Percentiles rank a stretch among this genome's conserved stretches.
phyloP scores from a whole-genome alignment of 1,140 invertebrate species.

The Brachionus paranguensis region DNA sequence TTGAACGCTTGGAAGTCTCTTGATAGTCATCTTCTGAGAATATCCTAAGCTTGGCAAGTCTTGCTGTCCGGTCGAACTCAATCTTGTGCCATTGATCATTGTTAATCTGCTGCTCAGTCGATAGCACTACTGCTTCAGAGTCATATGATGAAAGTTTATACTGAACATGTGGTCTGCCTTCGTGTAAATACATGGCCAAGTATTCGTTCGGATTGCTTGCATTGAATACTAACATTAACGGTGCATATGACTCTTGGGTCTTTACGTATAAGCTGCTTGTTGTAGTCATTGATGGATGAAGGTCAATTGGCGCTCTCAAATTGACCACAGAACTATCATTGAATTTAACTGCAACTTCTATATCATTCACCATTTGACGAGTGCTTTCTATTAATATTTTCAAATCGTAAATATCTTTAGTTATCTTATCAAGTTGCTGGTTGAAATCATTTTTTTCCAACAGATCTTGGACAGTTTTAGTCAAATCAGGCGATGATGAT shows the following conservation, averaged over 20 bases:
- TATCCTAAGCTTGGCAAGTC: neutral
- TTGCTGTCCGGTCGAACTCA: slow-evolving; percentile 6
- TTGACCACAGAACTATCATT: slow-evolving; percentile 11
- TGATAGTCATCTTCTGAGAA: neutral
- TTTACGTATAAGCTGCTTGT: neutral
- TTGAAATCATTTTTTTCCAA: slow-evolving; percentile 22
- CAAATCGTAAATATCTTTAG: slow-evolving; percentile 31
- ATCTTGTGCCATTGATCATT: slow-evolving; percentile 36
- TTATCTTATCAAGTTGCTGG: neutral
- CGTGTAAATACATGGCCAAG: neutral
- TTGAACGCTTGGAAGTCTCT: neutral
- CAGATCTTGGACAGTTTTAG: slow-evolving; percentile 1
- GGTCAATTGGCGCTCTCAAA: neutral
- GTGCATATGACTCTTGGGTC: neutral
- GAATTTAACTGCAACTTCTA: slow-evolving; percentile 22
- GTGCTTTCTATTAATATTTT: slow-evolving; percentile 35
- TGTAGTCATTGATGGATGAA: slow-evolving; percentile 26
- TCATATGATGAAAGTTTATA: slow-evolving; percentile 12
- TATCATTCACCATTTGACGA: slow-evolving; percentile 28
- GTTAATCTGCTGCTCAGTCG: neutral
- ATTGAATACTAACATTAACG: neutral
- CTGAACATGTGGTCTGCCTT: slow-evolving; percentile 15
- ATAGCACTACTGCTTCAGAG: neutral
- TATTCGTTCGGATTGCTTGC: slow-evolving; percentile 29
- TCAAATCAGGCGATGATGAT: neutral